Percentiles rank a stretch among this genome's conserved stretches.
Evolutionary conservation across 2,888 invertebrate species (phyloP).

Genomic region (Andricus quercusramuli): DNA sequence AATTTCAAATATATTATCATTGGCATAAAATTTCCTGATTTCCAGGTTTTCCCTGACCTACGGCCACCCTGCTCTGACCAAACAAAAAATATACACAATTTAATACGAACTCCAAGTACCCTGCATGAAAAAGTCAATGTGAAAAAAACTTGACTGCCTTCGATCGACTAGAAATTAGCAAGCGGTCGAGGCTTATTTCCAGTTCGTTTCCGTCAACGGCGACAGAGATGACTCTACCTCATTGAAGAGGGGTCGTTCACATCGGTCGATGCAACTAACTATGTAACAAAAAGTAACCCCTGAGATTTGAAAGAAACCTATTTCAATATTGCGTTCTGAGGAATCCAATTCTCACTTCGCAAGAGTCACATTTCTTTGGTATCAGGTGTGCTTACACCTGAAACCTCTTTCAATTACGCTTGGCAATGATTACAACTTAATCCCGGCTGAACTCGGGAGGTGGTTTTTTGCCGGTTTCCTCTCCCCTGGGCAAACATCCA

Average conservation of each 20-base stretch:
- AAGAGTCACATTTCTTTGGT: not conserved
- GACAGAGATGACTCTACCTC: constrained; percentile 58
- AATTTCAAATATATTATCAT: too few species aligned
- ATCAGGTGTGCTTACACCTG: too few species aligned
- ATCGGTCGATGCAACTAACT: constrained; percentile 52
- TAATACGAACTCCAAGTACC: not conserved
- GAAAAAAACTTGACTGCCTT: constrained; percentile 26
- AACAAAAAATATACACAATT: constrained; percentile 48
- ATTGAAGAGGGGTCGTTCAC: constrained; percentile 49
- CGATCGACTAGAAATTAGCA: constrained; percentile 58
- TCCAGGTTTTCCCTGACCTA: too few species aligned
- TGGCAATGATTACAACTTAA: too few species aligned
- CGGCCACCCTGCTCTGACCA: constrained; percentile 49
- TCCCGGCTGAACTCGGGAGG: too few species aligned
- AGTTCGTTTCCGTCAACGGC: constrained; percentile 62
- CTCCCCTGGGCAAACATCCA: too few species aligned
- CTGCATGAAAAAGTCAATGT: not conserved
- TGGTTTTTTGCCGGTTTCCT: too few species aligned
- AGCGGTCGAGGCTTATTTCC: constrained; percentile 66
- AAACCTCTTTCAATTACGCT: not conserved
- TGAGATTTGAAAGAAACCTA: not conserved
- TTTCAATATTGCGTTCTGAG: not conserved
- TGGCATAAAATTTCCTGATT: too few species aligned
- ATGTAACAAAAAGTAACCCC: constrained; percentile 48
- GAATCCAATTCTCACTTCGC: not conserved